Conservation (phyloP, 1,140 invertebrate genomes). For the Phymastichus coffea region DNA sequence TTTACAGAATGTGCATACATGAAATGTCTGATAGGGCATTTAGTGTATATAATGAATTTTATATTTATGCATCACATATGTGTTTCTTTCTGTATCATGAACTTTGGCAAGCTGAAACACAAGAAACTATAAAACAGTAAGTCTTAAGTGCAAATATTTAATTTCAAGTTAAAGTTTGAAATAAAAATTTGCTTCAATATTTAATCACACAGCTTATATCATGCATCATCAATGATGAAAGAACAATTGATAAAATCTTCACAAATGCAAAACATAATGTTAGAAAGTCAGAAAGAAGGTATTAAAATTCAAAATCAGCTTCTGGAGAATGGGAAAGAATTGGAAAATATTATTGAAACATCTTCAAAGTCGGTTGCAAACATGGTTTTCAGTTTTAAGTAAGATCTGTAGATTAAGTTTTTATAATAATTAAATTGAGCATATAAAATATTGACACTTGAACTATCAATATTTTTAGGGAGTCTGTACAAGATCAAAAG, state of each 20-base stretch:
- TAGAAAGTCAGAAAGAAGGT: conserved; percentile 53
- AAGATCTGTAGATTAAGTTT: too few relatives aligned
- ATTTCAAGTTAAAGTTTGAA: conserved; percentile 12
- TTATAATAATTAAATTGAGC: not conserved
- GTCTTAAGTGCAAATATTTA: conserved; percentile 42
- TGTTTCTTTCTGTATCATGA: conserved; percentile 68
- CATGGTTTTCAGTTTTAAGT: conserved; percentile 59
- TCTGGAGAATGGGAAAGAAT: conserved; percentile 43
- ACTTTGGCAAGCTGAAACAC: conserved; percentile 66
- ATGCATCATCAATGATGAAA: conserved; percentile 57
- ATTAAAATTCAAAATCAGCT: conserved; percentile 45
- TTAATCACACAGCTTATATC: conserved; percentile 50
- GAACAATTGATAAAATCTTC: conserved; percentile 61
- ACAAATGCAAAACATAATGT: conserved; percentile 58
- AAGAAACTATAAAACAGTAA: conserved; percentile 57
- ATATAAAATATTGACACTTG: not conserved
- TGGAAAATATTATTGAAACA: conserved; percentile 40
- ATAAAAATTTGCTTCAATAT: conserved; percentile 11
- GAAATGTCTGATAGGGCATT: conserved; percentile 63
- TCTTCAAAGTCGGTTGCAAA: conserved; percentile 51
- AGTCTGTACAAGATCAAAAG: conserved; percentile 59
- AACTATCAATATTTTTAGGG: conserved; percentile 33
- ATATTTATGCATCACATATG: conserved; percentile 69
- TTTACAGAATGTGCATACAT: conserved; percentile 57
- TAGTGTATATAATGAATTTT: conserved; percentile 66